Evolutionary conservation across 2,113 vertebrate species (phyloP).

Genomic region (Origma solitaria): DNA sequence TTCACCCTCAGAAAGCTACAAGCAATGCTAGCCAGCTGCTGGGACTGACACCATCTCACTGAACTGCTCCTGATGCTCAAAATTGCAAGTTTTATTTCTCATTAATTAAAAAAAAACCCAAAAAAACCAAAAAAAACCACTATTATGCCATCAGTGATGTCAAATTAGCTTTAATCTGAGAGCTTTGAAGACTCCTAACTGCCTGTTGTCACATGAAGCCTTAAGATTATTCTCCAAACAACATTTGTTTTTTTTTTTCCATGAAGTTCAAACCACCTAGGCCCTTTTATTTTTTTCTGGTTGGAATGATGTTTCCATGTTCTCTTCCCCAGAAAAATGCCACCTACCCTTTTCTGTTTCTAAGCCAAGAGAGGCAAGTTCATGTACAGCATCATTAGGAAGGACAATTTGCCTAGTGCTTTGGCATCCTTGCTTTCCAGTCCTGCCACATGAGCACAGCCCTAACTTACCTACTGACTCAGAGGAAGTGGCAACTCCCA

Average conservation of each 20-base stretch:
- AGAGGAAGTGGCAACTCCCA: background rate
- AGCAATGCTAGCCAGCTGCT: background rate
- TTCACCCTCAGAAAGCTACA: background rate
- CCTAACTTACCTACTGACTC: background rate
- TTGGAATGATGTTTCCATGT: background rate
- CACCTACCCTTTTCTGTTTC: background rate
- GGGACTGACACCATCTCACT: background rate
- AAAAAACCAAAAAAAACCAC: background rate
- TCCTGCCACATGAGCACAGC: background rate
- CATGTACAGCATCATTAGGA: background rate
- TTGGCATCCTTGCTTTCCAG: background rate
- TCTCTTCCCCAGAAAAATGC: background rate
- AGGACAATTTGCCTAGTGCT: background rate
- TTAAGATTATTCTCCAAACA: background rate
- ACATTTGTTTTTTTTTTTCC: background rate
- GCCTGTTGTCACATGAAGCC: background rate
- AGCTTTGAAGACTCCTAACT: background rate
- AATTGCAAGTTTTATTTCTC: background rate
- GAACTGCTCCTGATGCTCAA: background rate
- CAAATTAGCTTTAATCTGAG: background rate
- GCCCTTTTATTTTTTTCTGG: background rate
- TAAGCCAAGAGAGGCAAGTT: background rate
- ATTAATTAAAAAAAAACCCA: background rate
- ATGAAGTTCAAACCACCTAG: background rate
- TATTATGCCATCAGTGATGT: background rate